Evolutionary conservation across 2,888 invertebrate species (phyloP), one percentile per base, ranked within the genome.

Genomic region (Plusia festucae): DNA sequence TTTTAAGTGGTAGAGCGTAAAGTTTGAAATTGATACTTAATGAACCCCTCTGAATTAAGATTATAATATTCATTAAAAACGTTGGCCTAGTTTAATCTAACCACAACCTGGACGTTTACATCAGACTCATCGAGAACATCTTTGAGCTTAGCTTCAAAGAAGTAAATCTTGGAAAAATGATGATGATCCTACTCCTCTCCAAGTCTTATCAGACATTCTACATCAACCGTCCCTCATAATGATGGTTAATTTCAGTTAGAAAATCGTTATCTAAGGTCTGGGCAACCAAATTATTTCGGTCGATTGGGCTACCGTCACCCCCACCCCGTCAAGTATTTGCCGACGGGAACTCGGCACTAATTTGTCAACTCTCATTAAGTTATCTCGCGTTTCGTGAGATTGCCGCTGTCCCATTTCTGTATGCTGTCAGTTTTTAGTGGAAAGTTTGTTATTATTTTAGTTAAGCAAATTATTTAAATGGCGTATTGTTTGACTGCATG

Each of bases 321-420:
- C 59, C 64, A 64, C 65, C 73, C 70, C 77, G 74, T 57, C 81
- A 80, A 85, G 80, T 87, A 86, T 89, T 88, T 86, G 85, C 83
- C 82, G 83, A 88, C 85, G 82, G 85, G 85, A 85, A 87, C 88
- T 84, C 85, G 68, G 85, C 85, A 87, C 89, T 90, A 90, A 91
- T 91, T 91, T 90, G 90, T 90, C 90, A 88, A 89, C 89, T 87
- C 90, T 89, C 89, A 90, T 91, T 90, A 91, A 85, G 87, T 85
- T 90, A 90, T 91, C 88, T 79, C 81, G 85, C 82, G 75, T 88
- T 87, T 80, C 84, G 83, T 78, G 87, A 85, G 85, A 85, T 87
- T 87, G 87, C 85, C 88, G 88, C 85, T 87, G 78, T 56, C 78
- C 77, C 82, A 82, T 84, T 79, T 81, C 83, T 69, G 70, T 78